Conservation (phyloP, 2,113 vertebrate genomes). For the Gallinago paraguaiae region DNA sequence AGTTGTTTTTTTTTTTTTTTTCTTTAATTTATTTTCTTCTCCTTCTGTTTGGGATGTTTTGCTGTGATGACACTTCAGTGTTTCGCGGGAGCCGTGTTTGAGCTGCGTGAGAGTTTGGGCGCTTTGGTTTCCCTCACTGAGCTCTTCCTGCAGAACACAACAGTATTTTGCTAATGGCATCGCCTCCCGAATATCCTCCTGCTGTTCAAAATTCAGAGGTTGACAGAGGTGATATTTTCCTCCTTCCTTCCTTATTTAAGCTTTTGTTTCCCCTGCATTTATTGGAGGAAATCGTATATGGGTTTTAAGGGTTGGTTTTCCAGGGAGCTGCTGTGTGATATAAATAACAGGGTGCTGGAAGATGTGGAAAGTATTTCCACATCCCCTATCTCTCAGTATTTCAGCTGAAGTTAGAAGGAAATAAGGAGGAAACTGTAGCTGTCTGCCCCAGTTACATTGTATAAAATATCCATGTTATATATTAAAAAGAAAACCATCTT, state of each 20-base stretch:
- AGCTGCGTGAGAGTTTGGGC: neutral
- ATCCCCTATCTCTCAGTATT: neutral
- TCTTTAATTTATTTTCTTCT: neutral
- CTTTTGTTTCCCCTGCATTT: rapidly evolving
- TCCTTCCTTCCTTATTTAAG: neutral
- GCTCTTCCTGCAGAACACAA: neutral
- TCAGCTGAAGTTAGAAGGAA: neutral
- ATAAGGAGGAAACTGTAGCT: neutral
- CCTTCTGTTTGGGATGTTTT: neutral
- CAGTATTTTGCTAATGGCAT: neutral
- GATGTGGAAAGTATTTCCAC: neutral
- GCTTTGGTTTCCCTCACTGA: neutral
- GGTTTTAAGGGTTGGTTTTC: neutral
- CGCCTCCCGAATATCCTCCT: neutral
- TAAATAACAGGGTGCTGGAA: neutral
- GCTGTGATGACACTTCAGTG: rapidly evolving
- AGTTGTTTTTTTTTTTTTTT: no score
- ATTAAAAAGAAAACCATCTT: neutral
- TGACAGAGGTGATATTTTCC: neutral
- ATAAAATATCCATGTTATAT: neutral
- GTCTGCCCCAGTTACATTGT: neutral
- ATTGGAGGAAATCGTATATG: neutral
- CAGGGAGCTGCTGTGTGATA: neutral
- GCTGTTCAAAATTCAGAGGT: rapidly evolving
- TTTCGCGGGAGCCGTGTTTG: neutral